phyloP scores from a whole-genome alignment of 2,113 vertebrate species.

The Anthoscopus minutus region DNA sequence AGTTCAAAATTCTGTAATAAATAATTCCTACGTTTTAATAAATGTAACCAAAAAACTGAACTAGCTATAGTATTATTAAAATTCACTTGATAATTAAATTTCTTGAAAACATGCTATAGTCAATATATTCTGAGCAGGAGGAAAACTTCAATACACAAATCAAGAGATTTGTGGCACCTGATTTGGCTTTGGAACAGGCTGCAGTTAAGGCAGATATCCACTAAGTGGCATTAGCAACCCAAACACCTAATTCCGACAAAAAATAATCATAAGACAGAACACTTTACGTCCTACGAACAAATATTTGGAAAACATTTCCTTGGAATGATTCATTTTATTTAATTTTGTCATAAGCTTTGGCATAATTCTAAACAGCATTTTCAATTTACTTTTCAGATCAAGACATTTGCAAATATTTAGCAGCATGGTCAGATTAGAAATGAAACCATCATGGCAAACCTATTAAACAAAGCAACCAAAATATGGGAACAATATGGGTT shows the following conservation, averaged over 20 bases:
- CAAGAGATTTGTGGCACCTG: background rate
- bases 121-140: background rate
- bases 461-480: background rate
- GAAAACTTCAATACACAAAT: background rate
- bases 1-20: background rate
- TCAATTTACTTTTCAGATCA: background rate
- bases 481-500: background rate
- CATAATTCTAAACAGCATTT: background rate
- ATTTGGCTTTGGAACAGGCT: background rate
- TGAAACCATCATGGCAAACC: background rate
- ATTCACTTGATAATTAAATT: background rate
- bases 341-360: background rate
- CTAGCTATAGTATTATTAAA: background rate
- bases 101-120: background rate
- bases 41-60: background rate
- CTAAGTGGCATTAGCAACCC: constrained; percentile 61
- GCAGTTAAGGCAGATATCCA: constrained; percentile 60
- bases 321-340: background rate
- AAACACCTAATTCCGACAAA: background rate
- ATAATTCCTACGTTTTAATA: background rate
- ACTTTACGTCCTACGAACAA: background rate
- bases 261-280: background rate
- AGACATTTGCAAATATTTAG: background rate
- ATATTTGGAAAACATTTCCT: background rate
- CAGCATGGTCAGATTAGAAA: background rate